Conservation (phyloP, 2,888 invertebrate genomes). For the Tetragnatha montana region DNA sequence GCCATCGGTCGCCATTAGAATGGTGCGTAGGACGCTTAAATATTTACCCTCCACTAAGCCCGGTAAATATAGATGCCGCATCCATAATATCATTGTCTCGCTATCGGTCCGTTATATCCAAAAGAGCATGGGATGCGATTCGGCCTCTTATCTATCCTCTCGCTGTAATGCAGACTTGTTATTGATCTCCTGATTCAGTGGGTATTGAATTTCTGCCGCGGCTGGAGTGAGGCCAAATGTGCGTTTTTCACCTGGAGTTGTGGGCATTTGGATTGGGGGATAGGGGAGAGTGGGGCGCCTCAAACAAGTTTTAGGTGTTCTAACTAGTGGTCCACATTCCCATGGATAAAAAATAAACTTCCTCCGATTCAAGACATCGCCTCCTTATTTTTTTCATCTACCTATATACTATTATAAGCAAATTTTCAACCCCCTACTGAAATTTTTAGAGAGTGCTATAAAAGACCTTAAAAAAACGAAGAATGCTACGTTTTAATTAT, state of each 20-base stretch:
- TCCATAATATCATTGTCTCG: background rate
- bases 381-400: too few species aligned
- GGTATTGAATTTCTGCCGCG: constrained; percentile 1
- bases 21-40: constrained; percentile 2
- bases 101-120: background rate
- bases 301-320: background rate
- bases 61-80: background rate
- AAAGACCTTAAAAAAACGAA: too few species aligned
- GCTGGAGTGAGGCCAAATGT: constrained; percentile 5
- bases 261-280: background rate
- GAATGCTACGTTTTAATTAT: too few species aligned
- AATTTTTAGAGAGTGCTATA: too few species aligned
- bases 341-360: background rate
- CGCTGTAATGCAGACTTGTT: background rate
- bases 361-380: too few species aligned
- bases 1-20: constrained; percentile 18
- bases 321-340: background rate
- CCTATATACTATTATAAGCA: too few species aligned
- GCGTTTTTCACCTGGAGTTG: background rate
- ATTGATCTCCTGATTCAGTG: background rate
- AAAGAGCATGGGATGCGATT: background rate
- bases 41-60: constrained; percentile 17
- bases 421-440: too few species aligned
- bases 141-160: background rate
- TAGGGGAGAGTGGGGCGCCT: background rate